Evolutionary conservation across 2,888 invertebrate species (phyloP), one percentile per base, ranked within the genome.

Genomic region (Anagyrus pseudococci): DNA sequence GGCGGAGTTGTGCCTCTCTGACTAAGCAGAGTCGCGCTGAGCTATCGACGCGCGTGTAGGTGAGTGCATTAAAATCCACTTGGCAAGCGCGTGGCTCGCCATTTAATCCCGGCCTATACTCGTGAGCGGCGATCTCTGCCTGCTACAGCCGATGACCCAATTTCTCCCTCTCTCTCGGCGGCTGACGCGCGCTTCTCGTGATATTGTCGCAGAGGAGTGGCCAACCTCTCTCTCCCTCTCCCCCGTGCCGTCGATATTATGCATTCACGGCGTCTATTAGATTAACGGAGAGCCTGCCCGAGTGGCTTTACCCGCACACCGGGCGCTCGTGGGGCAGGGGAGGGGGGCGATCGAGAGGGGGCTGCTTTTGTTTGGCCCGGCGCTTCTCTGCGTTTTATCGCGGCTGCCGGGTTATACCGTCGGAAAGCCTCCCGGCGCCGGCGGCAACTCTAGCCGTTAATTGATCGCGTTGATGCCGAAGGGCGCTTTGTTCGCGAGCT

Each of bases 371-470:
- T 13, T 33, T 13, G 33, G 33, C 33, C 33, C 33, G 7, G 33
- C 33, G 33, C 33, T 13, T 33, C 33, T 6, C 33, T 33, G 33
- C 33, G n/a, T n/a, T n/a, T n/a, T n/a, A n/a, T n/a, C n/a, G n/a
- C n/a, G 37, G 37, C 37, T 37, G 37, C 13, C 8, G 8, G 7
- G 7, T 13, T 37, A 37, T 37, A 37, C 13, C 7, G 13, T 13
- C 37, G 37, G 2, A n/a, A 19, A 53, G n/a, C 22, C 40, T n/a
- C 40, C 41, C 17, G 61, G 61, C 64, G 57, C 55, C 10, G 20
- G 46, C n/a, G n/a, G n/a, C n/a, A n/a, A n/a, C n/a, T n/a, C n/a
- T n/a, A n/a, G n/a, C n/a, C n/a, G n/a, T n/a, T n/a, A n/a, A n/a
- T n/a, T n/a, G n/a, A n/a, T n/a, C n/a, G n/a, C n/a, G n/a, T n/a